A percentile compares a stretch with the other conserved stretches of the same genome.
Conservation (phyloP, 2,888 invertebrate species). For the Embidobia sp. region DNA sequence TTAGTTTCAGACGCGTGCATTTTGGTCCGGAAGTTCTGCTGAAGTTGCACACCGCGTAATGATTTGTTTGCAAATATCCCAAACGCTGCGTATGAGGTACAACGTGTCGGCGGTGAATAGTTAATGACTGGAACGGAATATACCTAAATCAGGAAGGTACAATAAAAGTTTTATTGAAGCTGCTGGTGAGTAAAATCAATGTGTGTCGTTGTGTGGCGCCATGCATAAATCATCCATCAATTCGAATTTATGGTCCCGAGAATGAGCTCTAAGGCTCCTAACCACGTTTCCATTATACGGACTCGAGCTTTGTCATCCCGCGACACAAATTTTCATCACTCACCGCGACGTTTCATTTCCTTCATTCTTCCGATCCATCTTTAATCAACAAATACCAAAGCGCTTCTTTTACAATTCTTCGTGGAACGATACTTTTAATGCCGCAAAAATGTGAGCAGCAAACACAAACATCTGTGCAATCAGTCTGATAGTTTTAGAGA, state of each 20-base stretch:
- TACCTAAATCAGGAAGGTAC: constrained; percentile 20
- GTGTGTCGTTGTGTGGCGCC: constrained; percentile 33
- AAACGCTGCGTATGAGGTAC: constrained; percentile 9
- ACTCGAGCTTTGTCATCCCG: constrained; percentile 21
- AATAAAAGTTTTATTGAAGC: constrained; percentile 52
- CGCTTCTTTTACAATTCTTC: too few species aligned
- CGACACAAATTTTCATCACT: constrained; percentile 38
- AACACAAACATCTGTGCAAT: too few species aligned
- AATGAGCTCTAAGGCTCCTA: constrained; percentile 37
- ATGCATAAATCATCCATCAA: constrained; percentile 53
- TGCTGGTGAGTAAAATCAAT: constrained; percentile 42
- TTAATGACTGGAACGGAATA: constrained; percentile 19
- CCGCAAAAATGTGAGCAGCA: too few species aligned
- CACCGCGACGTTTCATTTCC: constrained; percentile 17
- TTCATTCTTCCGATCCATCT: too few species aligned
- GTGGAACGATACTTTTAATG: too few species aligned
- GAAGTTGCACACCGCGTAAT: constrained; percentile 8
- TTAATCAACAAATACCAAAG: too few species aligned
- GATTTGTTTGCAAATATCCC: constrained; percentile 2
- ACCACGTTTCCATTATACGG: constrained; percentile 25
- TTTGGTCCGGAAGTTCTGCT: too few species aligned
- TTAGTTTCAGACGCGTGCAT: constrained; percentile 4
- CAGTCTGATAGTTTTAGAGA: too few species aligned
- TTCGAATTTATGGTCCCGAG: constrained; percentile 51
- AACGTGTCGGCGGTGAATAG: constrained; percentile 12